Base-by-base conservation (phyloP, 2,113 vertebrate species). In the Scolopax mira region DNA sequence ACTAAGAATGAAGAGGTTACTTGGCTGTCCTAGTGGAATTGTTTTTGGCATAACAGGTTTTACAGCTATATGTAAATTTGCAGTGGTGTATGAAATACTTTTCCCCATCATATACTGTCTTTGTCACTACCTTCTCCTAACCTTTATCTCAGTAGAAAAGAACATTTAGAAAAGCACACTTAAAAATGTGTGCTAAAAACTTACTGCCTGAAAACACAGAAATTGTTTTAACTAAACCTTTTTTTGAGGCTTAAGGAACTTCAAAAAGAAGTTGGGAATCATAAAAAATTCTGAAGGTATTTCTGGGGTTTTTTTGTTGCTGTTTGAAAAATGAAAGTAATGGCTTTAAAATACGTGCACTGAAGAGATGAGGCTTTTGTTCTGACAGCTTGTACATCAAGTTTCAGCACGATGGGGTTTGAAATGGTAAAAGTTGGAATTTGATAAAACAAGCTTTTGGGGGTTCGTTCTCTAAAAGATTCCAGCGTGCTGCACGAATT, bases 371-470 rank as follows among this genome's bases (percentile, higher is more conserved):
- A 66, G 44, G 44, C 80, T 87, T 95, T 89, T 93, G 55, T 92
- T 95, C 88, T 94, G 90, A 86, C 86, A 91, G 70, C 49, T 60
- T 96, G 90, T 93, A 90, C 55, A 48, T 96, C 90, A 83, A 61
- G 66, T 93, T 91, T 95, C 58, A 69, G 71, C n/a, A 13, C 67
- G 88, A 86, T 84, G 77, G 33, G 58, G 81, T 89, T 82, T 90
- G 88, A 92, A 95, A 95, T 67, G 74, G 73, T 87, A 65, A 79
- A 79, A 95, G 41, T 92, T 61, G 83, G 61, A 89, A 89, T 90
- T 90, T 79, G 54, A 81, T 96, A 79, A 90, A 97, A 74, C 52
- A 88, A 80, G 60, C 60, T 93, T 81, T 89, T 81, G 62, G 88
- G 66, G 71, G 22, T 77, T 73, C 17, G 3, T 70, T 75, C 24